Conservation (phyloP, 2,797 vertebrate genomes). For the Selene dorsalis region DNA sequence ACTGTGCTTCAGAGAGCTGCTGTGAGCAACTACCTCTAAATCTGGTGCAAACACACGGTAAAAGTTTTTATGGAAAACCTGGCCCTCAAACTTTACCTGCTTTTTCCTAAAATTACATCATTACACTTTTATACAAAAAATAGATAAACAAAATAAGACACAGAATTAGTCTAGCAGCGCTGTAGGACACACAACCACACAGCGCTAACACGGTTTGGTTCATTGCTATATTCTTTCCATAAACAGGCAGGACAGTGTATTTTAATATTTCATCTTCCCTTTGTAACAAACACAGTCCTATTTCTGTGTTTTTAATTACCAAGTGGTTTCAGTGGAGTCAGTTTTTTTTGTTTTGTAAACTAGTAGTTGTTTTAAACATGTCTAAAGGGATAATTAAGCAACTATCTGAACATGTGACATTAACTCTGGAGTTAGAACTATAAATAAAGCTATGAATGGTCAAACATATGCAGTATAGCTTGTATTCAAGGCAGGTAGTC, state of each 20-base stretch:
- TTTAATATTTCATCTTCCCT: background rate
- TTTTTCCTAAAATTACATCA: too few relatives aligned
- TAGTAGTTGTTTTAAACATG: background rate
- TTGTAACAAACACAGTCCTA: background rate
- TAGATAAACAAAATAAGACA: too few relatives aligned
- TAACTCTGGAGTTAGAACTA: too few relatives aligned
- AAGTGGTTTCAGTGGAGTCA: conserved; percentile 6
- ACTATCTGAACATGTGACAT: too few relatives aligned
- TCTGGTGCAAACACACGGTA: background rate
- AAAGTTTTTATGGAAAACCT: too few relatives aligned
- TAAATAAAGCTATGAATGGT: too few relatives aligned
- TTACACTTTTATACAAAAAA: too few relatives aligned
- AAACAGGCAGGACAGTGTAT: conserved; percentile 11
- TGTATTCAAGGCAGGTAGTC: too few relatives aligned
- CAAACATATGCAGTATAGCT: too few relatives aligned
- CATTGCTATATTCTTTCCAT: background rate
- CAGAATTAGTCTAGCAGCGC: conserved; percentile 27
- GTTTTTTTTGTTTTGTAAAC: too few relatives aligned
- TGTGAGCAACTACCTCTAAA: background rate
- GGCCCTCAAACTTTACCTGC: too few relatives aligned
- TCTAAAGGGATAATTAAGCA: too few relatives aligned
- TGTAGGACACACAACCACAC: conserved; percentile 86
- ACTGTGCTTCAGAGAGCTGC: background rate
- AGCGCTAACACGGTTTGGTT: conserved; percentile 86
- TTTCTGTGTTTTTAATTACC: background rate